Conservation (phyloP, 2,797 vertebrate species). For the Cryptoprocta ferox region DNA sequence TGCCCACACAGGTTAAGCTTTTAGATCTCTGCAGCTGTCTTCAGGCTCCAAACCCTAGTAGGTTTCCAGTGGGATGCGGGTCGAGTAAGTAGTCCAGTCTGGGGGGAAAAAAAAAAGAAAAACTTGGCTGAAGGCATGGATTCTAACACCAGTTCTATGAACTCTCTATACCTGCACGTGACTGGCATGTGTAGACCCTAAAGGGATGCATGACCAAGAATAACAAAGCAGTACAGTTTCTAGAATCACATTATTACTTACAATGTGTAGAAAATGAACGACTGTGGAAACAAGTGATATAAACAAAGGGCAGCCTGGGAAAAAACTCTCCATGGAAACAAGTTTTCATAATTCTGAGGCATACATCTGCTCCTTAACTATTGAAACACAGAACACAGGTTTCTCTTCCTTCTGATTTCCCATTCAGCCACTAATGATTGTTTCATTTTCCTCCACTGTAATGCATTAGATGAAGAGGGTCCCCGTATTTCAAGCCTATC, state of each 20-base stretch:
- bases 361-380: conserved; percentile 40
- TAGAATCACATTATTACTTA: conserved; percentile 64
- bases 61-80: conserved; percentile 31
- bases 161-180: conserved; percentile 38
- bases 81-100: conserved; percentile 2
- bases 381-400: conserved; percentile 42
- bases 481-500: conserved; percentile 3
- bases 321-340: conserved; percentile 63
- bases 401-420: conserved; percentile 62
- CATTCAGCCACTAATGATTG: conserved; percentile 38
- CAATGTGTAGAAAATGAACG: conserved; percentile 62
- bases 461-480: conserved; percentile 44
- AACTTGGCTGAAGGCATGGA: conserved; percentile 48
- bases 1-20: conserved; percentile 3
- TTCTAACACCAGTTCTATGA: conserved; percentile 54
- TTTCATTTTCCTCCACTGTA: conserved; percentile 61
- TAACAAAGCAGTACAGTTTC: conserved; percentile 53
- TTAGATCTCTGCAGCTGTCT: conserved; percentile 49
- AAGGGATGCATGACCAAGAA: conserved; percentile 61
- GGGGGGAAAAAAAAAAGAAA: not conserved
- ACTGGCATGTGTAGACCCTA: conserved; percentile 8
- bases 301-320: conserved; percentile 50
- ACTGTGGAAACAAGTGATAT: conserved; percentile 52
- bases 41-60: conserved; percentile 21
- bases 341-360: not conserved